Base-by-base conservation (phyloP, 2,797 vertebrate species). In the Urocyon cinereoargenteus region DNA sequence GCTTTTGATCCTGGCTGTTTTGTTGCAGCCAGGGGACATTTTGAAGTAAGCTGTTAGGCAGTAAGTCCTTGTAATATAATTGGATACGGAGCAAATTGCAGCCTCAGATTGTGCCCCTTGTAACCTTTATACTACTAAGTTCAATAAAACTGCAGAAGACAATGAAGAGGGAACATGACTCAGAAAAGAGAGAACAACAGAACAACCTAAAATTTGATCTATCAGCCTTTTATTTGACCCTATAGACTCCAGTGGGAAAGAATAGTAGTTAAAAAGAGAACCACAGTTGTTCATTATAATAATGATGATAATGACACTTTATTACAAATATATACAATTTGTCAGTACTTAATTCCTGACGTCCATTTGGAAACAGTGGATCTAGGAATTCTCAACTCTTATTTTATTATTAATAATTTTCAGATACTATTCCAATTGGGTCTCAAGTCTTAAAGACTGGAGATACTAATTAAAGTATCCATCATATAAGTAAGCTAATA, bases 31-130 rank as follows among this genome's bases (percentile, higher is more conserved):
- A 66, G 15, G 94, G 64, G 49, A 78, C 86, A 77, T 79, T 93
- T 94, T 82, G 31, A 95, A 94, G 70, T 75, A 57, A 92, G 68
- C 22, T 81, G 49, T 57, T 94, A 81, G 53, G 59, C 49, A 86
- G 18, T 72, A 91, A 95, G 78, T 91, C 82, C 70, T 96, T 93
- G 34, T 87, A 84, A 81, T 85, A 77, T 91, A 89, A 94, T 72
- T 91, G 91, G 83, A 90, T 21, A 94, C 12, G 84, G 62, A 97
- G 59, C 36, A 95, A 95, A 95, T 34, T 94, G 73, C 19, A 94
- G 72, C 93, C 86, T 94, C 73, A 72, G n/a, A 61, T 16, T 31
- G 8, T 94, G 61, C 34, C 45, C 45, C 79, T 93, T 22, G 12
- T 89, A 91, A 94, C n/a, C 77, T 96, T 93, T 90, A 83, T 6